These are phyloP conservation scores for Mirza zaza DNA, from an alignment of 2,113 vertebrate genomes.

Conservation along the genomic window DNA sequence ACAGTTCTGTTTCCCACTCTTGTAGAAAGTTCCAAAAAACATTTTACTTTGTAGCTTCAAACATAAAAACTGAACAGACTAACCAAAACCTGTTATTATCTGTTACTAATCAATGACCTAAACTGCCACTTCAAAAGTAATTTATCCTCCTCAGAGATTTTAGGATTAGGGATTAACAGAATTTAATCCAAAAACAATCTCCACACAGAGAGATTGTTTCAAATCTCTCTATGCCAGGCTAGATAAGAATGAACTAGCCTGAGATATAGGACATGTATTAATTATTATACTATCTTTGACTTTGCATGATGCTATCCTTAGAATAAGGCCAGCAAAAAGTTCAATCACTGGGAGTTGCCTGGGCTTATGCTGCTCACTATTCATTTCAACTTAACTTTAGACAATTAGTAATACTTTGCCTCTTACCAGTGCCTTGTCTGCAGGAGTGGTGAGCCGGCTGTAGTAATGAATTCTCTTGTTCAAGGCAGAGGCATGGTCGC, in stretches of 20 bases:
- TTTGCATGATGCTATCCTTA: constrained; percentile 23
- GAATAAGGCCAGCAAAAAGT: constrained; percentile 9
- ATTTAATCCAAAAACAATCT: background rate
- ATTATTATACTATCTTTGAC: background rate
- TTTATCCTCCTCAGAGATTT: background rate
- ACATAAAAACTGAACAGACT: constrained; percentile 9
- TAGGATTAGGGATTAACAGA: background rate
- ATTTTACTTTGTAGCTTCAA: constrained; percentile 17
- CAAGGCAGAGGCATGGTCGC: constrained; percentile 92
- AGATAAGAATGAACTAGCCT: background rate
- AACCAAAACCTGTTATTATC: background rate
- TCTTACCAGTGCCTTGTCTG: constrained; percentile 92
- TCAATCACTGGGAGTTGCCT: constrained; percentile 34
- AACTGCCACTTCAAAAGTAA: constrained; percentile 9
- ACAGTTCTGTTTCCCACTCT: background rate
- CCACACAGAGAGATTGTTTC: background rate
- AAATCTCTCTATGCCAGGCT: background rate
- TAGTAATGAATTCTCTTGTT: constrained; percentile 97
- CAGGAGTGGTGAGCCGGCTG: constrained; percentile 87
- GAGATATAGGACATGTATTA: background rate
- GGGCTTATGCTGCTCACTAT: constrained; percentile 3
- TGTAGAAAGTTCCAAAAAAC: background rate
- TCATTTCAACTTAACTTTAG: constrained; percentile 3
- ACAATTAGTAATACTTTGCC: constrained; percentile 37
- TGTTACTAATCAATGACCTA: constrained; percentile 22